Conservation (phyloP, 2,888 invertebrate genomes). For the Chymomyza fuscimana region DNA sequence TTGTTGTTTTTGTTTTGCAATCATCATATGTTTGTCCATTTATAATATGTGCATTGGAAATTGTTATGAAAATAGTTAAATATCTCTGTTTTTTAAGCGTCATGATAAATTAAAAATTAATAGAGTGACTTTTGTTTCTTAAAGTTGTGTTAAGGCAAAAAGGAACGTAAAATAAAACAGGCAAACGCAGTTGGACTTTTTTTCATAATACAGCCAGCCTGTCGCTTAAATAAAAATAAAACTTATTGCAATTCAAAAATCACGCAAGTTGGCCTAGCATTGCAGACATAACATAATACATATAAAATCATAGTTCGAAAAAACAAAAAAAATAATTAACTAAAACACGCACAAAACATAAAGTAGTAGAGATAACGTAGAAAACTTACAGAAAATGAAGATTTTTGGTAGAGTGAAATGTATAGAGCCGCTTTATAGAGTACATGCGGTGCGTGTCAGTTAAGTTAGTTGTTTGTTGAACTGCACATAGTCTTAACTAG, state of each 20-base stretch:
- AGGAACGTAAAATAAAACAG: conserved; percentile 1
- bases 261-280: conserved; percentile 1
- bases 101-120: conserved; percentile 5
- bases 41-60: not conserved
- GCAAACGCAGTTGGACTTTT: not conserved
- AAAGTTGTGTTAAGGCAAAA: not conserved
- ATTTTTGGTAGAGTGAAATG: not conserved
- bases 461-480: not conserved
- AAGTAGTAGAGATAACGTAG: not conserved
- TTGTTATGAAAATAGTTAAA: not conserved
- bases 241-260: conserved; percentile 7
- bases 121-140: not conserved
- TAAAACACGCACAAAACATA: conserved; percentile 52
- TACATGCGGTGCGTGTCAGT: not conserved
- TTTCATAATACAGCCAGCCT: not conserved
- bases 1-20: not conserved
- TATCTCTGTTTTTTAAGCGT: not conserved
- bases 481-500: not conserved
- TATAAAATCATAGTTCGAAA: conserved; percentile 39
- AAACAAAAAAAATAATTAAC: conserved; percentile 7
- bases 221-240: not conserved
- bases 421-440: not conserved
- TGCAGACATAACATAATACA: conserved; percentile 23
- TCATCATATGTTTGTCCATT: not conserved
- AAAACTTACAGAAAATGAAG: not conserved